Evolutionary conservation across 2,888 invertebrate species (phyloP).

Genomic region (Nesidiocoris tenuis): DNA sequence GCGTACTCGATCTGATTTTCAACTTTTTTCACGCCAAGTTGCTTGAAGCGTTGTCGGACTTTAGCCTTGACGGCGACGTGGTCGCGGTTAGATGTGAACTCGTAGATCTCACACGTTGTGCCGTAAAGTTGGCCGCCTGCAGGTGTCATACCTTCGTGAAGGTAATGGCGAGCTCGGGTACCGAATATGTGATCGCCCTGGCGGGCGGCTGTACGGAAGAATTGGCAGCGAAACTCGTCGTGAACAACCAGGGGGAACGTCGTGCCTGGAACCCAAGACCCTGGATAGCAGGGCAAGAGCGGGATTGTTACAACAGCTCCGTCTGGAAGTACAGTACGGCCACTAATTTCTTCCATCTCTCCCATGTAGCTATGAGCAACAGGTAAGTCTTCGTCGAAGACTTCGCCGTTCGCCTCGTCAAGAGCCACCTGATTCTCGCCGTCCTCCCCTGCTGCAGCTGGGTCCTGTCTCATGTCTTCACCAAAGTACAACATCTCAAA

Average conservation of each 20-base stretch:
- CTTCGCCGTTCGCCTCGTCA: neutral
- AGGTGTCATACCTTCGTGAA: neutral
- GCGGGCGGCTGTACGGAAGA: slow-evolving; percentile 61
- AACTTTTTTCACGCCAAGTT: slow-evolving; percentile 56
- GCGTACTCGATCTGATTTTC: slow-evolving; percentile 15
- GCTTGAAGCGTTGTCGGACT: slow-evolving; percentile 72
- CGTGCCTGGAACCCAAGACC: slow-evolving; percentile 76
- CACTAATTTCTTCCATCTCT: slow-evolving; percentile 63
- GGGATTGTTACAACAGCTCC: slow-evolving; percentile 60
- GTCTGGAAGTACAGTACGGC: slow-evolving; percentile 65
- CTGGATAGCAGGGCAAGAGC: slow-evolving; percentile 61
- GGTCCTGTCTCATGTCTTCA: neutral
- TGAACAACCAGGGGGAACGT: slow-evolving; percentile 69
- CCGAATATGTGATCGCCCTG: slow-evolving; percentile 50
- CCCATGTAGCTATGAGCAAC: slow-evolving; percentile 60
- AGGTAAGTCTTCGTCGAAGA: slow-evolving; percentile 60
- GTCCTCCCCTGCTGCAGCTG: slow-evolving; percentile 1
- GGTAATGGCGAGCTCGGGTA: slow-evolving; percentile 14
- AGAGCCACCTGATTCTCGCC: neutral
- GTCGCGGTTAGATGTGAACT: slow-evolving; percentile 59
- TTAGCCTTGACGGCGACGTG: slow-evolving; percentile 66
- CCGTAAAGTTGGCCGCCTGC: slow-evolving; percentile 55
- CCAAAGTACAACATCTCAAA: neutral
- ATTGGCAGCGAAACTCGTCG: slow-evolving; percentile 59
- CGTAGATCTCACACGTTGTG: slow-evolving; percentile 67